Evolutionary conservation across 2,888 invertebrate genomes (phyloP), one percentile per base, ranked within the genome.

Genomic region (Eristalis arbustorum): DNA sequence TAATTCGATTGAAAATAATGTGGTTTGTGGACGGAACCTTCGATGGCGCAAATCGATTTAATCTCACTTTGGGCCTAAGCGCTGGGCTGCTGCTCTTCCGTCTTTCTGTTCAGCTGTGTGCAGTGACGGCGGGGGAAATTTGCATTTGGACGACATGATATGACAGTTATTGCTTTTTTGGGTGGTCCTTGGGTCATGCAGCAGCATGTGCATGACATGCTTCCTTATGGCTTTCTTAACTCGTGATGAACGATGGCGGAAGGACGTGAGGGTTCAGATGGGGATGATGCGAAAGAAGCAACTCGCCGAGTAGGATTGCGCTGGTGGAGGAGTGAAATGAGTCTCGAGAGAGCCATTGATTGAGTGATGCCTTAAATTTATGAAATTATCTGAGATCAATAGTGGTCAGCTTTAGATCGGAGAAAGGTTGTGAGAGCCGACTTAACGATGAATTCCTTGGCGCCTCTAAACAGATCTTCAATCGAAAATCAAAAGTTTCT

Each of bases 1-100:
- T 79, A 73, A 73, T 49, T 73, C 72, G 61, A 66, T 67, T 66
- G 72, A 72, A 67, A 61, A 79, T 79, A 73, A 67, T 72, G 72
- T 42, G 67, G 42, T 61, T 67, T 73, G 37, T 49, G 73, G 49
- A 42, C 49, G 42, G 59, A 66, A 71, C 64, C n/a, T 78, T 78
- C 31, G 71, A 71, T 77, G 42, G 40, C 34, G 61, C 18, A 31
- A 59, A 59, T 59, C 67, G 59, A 75, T 67, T 75, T 67, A 67
- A 75, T 68, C 68, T 76, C 68, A 69, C 68, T 76, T 69, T 67
- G 25, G n/a, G 5, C 49, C 31, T n/a, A 59, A 25, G 59, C 13
- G 25, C 3, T 25, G 13, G 14, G 57, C 11, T n/a, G n/a, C n/a
- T n/a, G n/a, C n/a, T 57, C 22, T 57, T 10, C 23, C 23, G 4